Evolutionary conservation across 1,140 invertebrate species (phyloP), one percentile per base, ranked within the genome.

Genomic region (Helicoverpa armigera): DNA sequence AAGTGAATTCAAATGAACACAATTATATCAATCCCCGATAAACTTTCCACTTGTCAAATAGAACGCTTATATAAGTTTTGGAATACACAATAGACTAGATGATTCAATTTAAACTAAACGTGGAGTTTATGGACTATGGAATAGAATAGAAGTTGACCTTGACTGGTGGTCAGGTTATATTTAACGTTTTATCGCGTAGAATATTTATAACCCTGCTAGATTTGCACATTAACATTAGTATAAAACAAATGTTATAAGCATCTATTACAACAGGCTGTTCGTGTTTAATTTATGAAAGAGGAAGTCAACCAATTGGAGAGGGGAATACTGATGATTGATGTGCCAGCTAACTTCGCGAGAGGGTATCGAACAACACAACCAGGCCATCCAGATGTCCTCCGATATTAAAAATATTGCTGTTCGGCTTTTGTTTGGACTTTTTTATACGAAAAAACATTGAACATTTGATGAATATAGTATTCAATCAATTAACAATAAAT

Each of bases 311-410:
- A 75, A 48, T 69, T 73, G 14, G 56, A 35, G 69, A 18, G n/a
- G 13, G 50, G 48, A 56, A 29, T 50, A 53, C 7, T 63, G 61
- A 56, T 81, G 79, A 81, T 81, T 81, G 79, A 81, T 81, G 60
- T 53, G 53, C 51, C 35, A 61, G 51, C 31, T 74, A 75, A 81
- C 79, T 81, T 81, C 63, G n/a, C 16, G 11, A 75, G 73, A 72
- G 60, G 54, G 65, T 80, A 80, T 75, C 23, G 56, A 53, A 63
- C 58, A 10, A 56, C 53, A 43, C 31, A 18, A 50, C 43, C 67
- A 72, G 53, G 67, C 23, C 48, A 72, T 70, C 67, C 14, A 65
- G 51, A 78, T 69, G 51, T 69, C 76, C n/a, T 69, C 65, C 43
- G 48, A 67, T 76, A 53, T 53, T 76, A 13, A 35, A 56, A 58